Evolutionary conservation across 2,113 vertebrate genomes (phyloP), one percentile per base, ranked within the genome.

Genomic region (Pardalotus punctatus): DNA sequence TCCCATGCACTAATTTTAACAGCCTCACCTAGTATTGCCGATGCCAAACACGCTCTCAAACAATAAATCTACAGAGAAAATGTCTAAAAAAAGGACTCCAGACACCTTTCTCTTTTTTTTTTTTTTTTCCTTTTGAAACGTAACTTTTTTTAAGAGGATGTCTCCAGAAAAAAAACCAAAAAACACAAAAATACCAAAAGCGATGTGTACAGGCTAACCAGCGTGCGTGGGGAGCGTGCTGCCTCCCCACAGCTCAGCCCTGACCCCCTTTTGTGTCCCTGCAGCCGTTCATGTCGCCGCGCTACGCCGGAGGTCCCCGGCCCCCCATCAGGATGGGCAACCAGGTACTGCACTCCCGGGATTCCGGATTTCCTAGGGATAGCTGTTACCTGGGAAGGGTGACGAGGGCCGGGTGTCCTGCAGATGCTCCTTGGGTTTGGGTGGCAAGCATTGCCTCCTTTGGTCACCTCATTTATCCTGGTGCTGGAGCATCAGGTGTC

Each of bases 271-370:
- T 93, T 98, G 92, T 98, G 80, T 98, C 78, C 97, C 98, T 97
- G 3, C 98, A 99, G 99, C 99, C 99, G 91, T 99, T 99, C 98
- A 99, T 99, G 99, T 99, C 99, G 24, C 99, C 99, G 74, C 98
- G 99, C 95, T 99, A 99, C 28, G 99, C 99, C 74, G 99, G 99
- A 97, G 99, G 99, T 92, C 99, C 99, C 88, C 98, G 99, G 98
- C 99, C 99, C 91, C 99, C 99, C 86, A 99, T 99, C 97, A 98
- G 99, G 98, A 99, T 99, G 99, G 98, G 98, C 96, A 99, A 98
- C 98, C 99, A 99, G 99, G 99, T 99, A 98, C 72, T 62, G 97
- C 33, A 23, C 91, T 82, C 89, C 90, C 29, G 14, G 43, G 23
- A 21, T 79, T 23, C 17, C 1, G 6, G 3, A 16, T 81, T 69